Conservation (phyloP, 2,797 vertebrate species). For the Helarctos malayanus region DNA sequence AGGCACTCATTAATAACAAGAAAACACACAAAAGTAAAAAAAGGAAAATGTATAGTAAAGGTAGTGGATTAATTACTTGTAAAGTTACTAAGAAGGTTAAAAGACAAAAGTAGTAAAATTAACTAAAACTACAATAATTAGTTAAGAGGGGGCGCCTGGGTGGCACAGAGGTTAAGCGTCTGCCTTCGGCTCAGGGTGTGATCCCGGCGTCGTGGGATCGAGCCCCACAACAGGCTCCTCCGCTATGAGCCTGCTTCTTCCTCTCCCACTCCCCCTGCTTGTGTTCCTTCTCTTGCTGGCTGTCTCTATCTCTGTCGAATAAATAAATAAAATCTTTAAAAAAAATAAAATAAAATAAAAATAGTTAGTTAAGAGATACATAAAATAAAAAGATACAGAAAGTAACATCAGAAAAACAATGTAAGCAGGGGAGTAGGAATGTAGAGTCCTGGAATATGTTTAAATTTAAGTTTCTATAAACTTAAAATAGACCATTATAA, state of each 20-base stretch:
- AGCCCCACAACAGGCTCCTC: no score
- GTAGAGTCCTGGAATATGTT: background rate
- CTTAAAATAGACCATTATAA: background rate
- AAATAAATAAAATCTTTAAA: no score
- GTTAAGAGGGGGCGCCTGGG: background rate
- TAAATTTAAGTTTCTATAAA: background rate
- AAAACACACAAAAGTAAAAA: background rate
- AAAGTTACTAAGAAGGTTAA: background rate
- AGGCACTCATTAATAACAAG: background rate
- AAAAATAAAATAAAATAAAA: no score
- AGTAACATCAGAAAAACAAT: background rate
- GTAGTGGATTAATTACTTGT: background rate
- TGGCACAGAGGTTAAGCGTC: no score
- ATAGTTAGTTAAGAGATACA: background rate
- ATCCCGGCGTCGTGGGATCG: no score
- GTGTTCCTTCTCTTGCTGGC: no score
- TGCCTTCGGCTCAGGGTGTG: no score
- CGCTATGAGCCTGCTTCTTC: no score
- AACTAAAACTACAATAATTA: background rate
- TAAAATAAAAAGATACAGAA: background rate
- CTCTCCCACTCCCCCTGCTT: no score
- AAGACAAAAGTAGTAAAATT: background rate
- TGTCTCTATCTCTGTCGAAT: no score
- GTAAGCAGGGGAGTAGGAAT: background rate
- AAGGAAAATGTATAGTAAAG: background rate